Percentiles rank a stretch among this genome's conserved stretches.
Evolutionary conservation across 2,888 invertebrate genomes (phyloP).

Genomic region (Coelopa pilipes): DNA sequence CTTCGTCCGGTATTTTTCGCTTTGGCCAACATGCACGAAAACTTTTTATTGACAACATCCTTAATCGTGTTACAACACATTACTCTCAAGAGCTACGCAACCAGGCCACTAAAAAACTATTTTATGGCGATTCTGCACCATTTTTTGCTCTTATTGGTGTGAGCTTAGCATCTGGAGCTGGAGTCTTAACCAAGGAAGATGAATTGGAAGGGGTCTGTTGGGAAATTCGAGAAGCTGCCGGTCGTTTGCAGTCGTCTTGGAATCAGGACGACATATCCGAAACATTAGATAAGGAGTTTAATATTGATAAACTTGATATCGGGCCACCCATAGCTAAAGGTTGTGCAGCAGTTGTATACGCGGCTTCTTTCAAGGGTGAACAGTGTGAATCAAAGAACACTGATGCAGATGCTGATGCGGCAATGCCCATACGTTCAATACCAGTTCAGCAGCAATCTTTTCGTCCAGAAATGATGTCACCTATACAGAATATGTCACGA

Average conservation of each 20-base stretch:
- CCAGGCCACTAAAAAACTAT: conserved; percentile 73
- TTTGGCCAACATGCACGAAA: conserved; percentile 74
- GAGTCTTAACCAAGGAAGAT: conserved; percentile 79
- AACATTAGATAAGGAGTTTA: conserved; percentile 67
- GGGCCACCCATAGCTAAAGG: conserved; percentile 82
- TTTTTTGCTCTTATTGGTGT: conserved; percentile 80
- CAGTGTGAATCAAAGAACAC: background rate
- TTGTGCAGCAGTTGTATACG: conserved; percentile 83
- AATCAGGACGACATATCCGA: conserved; percentile 60
- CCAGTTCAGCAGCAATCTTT: conserved; percentile 45
- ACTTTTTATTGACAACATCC: conserved; percentile 76
- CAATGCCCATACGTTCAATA: background rate
- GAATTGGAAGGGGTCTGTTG: conserved; percentile 81
- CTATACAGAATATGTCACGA: conserved; percentile 64
- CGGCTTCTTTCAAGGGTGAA: conserved; percentile 70
- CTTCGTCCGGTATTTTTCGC: conserved; percentile 66
- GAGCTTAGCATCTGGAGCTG: conserved; percentile 78
- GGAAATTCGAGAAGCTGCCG: conserved; percentile 75
- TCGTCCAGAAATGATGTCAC: conserved; percentile 59
- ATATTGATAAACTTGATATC: conserved; percentile 73
- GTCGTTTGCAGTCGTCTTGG: conserved; percentile 61
- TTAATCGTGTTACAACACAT: conserved; percentile 76
- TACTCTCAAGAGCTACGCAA: conserved; percentile 73
- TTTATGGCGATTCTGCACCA: conserved; percentile 77
- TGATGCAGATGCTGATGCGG: background rate